Evolutionary conservation across 2,113 vertebrate genomes (phyloP).

Genomic region (Abramis brama): DNA sequence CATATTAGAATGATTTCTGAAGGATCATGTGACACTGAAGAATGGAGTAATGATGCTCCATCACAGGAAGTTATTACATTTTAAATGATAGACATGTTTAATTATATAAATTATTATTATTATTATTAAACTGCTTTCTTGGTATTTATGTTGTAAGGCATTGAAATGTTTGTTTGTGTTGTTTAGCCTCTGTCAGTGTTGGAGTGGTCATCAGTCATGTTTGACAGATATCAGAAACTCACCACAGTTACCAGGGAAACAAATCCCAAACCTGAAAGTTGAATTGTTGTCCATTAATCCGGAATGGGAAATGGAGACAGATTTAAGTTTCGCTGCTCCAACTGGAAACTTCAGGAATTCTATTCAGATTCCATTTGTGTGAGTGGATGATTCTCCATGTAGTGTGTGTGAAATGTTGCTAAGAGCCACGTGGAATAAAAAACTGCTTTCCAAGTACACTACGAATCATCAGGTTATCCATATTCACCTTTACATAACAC

Average conservation of each 20-base stretch:
- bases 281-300: conserved; percentile 36
- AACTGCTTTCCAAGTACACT: too few species aligned
- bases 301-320: conserved; percentile 46
- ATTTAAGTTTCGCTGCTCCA: conserved; percentile 53
- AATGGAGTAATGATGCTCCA: too few species aligned
- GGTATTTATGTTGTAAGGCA: neutral
- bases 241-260: conserved; percentile 58
- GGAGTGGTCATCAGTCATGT: neutral
- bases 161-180: neutral
- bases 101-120: neutral
- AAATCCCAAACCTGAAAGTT: conserved; percentile 41
- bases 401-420: conserved; percentile 45
- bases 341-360: conserved; percentile 57
- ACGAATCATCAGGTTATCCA: too few species aligned
- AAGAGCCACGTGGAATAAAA: neutral
- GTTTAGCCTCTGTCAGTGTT: neutral
- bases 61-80: too few species aligned
- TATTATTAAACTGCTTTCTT: neutral
- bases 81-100: neutral
- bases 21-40: too few species aligned
- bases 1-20: too few species aligned
- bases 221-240: conserved; percentile 22
- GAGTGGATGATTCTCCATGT: conserved; percentile 55
- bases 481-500: too few species aligned
- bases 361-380: conserved; percentile 36